Evolutionary conservation across 2,113 vertebrate genomes (phyloP), one percentile per base, ranked within the genome.

Genomic region (Nesoenas mayeri): DNA sequence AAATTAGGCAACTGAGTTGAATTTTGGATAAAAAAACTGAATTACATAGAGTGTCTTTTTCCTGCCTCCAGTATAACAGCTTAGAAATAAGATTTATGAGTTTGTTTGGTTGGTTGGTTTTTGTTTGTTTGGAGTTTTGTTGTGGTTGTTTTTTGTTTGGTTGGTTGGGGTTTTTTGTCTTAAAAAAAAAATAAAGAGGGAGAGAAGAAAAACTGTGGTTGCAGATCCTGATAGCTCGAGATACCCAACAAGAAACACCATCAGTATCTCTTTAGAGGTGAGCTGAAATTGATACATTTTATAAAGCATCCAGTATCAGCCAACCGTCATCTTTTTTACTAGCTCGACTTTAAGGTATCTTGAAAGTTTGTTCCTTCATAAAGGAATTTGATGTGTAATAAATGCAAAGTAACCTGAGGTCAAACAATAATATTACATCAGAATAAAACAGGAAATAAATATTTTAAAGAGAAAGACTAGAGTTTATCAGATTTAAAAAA

Each of bases 371-470:
- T 58, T 81, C 70, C n/a, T 61, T 7, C 9, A 9, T 40, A 29
- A 40, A 71, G 12, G 17, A 47, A 60, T 60, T 47, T 71, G 25
- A 34, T 50, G 15, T 71, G 15, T n/a, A 89, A 79, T 26, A 32
- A 79, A 42, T 36, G 12, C 5, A 85, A 38, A 82, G 72, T 32
- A 2, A 0, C 2, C 13, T 0, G 2, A 25, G 8, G 15, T 75
- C 28, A 58, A 28, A 42, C 31, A 75, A 60, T n/a, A 58, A 60
- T 20, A 32, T 32, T 66, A 53, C 5, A 67, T 54, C 48, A 77
- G 16, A 86, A 42, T 31, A 73, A 36, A 92, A 74, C 6, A 53
- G 3, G 25, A 67, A 79, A 48, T 65, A 80, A 60, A 26, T 69
- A 79, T 60, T 79, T 78, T 74, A 36, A 53, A 44, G 38, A 78